Evolutionary conservation across 2,888 invertebrate species (phyloP).

Genomic region (Crepidodera aurea): DNA sequence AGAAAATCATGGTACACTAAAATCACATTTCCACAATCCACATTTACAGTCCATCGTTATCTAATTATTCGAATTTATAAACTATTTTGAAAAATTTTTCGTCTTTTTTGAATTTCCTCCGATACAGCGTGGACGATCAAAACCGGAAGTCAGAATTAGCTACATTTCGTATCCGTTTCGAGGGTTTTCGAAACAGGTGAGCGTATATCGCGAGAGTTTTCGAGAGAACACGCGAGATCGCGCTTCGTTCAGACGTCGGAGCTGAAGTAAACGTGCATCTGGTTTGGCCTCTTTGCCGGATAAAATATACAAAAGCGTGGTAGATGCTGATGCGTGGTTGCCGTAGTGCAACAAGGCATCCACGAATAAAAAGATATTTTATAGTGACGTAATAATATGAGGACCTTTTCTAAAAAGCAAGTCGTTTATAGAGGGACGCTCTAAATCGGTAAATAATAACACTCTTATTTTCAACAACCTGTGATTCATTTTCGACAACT

Average conservation of each 20-base stretch:
- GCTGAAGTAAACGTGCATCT: constrained; percentile 37
- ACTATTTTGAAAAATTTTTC: background rate
- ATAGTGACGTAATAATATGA: no score
- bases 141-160: constrained; percentile 1
- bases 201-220: background rate
- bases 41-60: constrained; percentile 8
- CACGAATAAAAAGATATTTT: constrained; percentile 28
- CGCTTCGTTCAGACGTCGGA: constrained; percentile 5
- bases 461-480: no score
- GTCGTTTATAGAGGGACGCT: no score
- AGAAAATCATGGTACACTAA: constrained; percentile 17
- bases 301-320: constrained; percentile 34
- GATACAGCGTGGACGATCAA: background rate
- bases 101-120: constrained; percentile 10
- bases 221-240: background rate
- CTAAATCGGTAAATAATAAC: no score
- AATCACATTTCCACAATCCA: constrained; percentile 20
- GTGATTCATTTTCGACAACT: no score
- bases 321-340: constrained; percentile 26
- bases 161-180: constrained; percentile 22
- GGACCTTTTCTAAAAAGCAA: no score
- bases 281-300: constrained; percentile 26
- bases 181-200: constrained; percentile 34
- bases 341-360: background rate
- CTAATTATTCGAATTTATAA: constrained; percentile 14